These are phyloP conservation scores for Meganola albula DNA, from an alignment of 2,888 invertebrate species.

Conservation along the genomic window DNA sequence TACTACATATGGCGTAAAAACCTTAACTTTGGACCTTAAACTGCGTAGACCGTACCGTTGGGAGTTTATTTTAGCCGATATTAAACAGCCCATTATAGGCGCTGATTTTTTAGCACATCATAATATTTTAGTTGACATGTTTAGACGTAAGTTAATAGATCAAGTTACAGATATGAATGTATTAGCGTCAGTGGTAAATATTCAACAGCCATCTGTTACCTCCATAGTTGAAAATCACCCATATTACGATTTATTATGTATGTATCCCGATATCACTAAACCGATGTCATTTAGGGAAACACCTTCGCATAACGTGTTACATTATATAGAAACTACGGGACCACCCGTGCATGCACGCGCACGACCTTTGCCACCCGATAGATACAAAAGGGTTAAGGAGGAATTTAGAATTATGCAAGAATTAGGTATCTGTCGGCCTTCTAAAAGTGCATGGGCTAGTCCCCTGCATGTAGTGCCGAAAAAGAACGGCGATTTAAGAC, in stretches of 20 bases:
- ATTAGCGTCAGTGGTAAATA: too few species aligned
- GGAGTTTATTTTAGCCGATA: constrained; percentile 5
- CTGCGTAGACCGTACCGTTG: constrained; percentile 3
- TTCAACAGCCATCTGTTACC: too few species aligned
- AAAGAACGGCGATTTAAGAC: constrained; percentile 20
- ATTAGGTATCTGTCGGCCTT: constrained; percentile 24
- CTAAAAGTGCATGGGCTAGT: constrained; percentile 24
- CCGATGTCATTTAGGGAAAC: constrained; percentile 2
- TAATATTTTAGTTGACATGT: constrained; percentile 4
- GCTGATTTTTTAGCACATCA: constrained; percentile 4
- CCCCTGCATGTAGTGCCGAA: constrained; percentile 30
- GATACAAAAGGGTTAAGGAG: constrained; percentile 11
- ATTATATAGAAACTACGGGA: constrained; percentile 4
- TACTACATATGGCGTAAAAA: constrained; percentile 6
- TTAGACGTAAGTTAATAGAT: constrained; percentile 3
- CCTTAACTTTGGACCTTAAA: neutral
- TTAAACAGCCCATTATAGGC: constrained; percentile 3
- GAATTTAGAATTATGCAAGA: constrained; percentile 20
- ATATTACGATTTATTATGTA: neutral
- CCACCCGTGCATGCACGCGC: constrained; percentile 3
- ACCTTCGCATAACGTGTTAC: constrained; percentile 1
- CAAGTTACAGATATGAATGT: neutral
- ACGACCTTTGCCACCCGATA: constrained; percentile 7
- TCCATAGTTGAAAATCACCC: too few species aligned
- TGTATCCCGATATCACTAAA: constrained; percentile 2